Evolutionary conservation across 2,888 invertebrate genomes (phyloP), one percentile per base, ranked within the genome.

Genomic region (Torymus auratus): DNA sequence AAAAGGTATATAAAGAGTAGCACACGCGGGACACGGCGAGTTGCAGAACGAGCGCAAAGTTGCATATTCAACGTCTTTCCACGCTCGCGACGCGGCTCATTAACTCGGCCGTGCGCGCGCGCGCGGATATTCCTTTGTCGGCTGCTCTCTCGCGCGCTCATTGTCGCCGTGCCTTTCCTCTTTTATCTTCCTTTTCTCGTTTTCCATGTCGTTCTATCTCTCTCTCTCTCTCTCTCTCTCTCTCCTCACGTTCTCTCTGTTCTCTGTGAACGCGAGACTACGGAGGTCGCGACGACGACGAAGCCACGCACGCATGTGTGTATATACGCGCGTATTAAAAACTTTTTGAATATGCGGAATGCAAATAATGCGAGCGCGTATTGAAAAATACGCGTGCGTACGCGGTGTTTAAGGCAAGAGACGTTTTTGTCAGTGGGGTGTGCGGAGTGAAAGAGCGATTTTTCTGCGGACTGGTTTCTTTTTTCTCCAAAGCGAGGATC

Each of bases 31-130:
- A n/a, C n/a, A 15, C 20, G 60, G 60, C 17, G 64, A 41, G 41
- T 41, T 61, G 61, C 17, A 78, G 56, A 80, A 62, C 20, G 71
- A 67, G 23, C 72, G 23, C 58, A 41, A 14, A 67, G 68, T 69
- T 81, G 80, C 80, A 73, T 78, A 81, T 81, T 78, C 78, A 78
- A 71, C 74, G 62, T 81, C 78, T 78, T 78, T 78, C 68, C 23
- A 53, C 52, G 53, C 68, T 28, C 55, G 72, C 62, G 72, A 64
- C 74, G 81, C 67, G 74, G 78, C 81, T 81, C 81, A 78, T 81
- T 81, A 78, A 78, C 78, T 71, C 58, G 80, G 70, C 65, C 62
- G 68, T 41, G 41, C 70, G 67, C 70, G 67, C 70, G 67, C 17
- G 15, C 58, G 55, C 20, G 74, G 56, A 69, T 20, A 65, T 78